Percentiles rank a stretch among this genome's conserved stretches.
These are phyloP conservation scores for Eurytoma adleriae DNA, from an alignment of 2,888 invertebrate genomes.

Conservation along the genomic window DNA sequence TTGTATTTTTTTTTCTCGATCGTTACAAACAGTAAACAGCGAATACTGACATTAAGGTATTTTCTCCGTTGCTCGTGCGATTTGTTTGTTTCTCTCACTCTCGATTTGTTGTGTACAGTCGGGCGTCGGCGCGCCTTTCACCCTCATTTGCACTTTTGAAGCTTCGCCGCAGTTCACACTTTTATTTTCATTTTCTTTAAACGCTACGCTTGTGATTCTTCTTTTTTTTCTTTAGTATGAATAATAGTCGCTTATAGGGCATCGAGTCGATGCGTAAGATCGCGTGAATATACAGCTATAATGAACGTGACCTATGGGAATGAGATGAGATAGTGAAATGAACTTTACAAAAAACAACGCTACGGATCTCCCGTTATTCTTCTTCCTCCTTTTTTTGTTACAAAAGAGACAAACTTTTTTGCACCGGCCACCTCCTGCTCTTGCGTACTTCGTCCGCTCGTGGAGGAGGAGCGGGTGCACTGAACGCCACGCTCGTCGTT, in stretches of 20 bases:
- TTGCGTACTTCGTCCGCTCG: neutral
- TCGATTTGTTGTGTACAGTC: constrained; percentile 44
- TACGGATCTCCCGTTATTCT: too few species aligned
- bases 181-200: constrained; percentile 46
- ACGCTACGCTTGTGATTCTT: constrained; percentile 44
- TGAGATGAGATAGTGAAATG: constrained; percentile 19
- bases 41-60: constrained; percentile 71
- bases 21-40: constrained; percentile 75
- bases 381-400: neutral
- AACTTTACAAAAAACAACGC: neutral
- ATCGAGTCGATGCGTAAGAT: constrained; percentile 43
- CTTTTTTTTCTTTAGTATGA: constrained; percentile 53
- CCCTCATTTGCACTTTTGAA: constrained; percentile 49
- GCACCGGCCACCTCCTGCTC: constrained; percentile 8
- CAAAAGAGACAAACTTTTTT: constrained; percentile 26
- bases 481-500: constrained; percentile 36
- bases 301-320: constrained; percentile 27
- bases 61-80: constrained; percentile 42
- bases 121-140: constrained; percentile 41
- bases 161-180: constrained; percentile 11
- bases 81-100: constrained; percentile 49
- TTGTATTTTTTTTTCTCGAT: constrained; percentile 69
- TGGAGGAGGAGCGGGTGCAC: constrained; percentile 23
- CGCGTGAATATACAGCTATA: constrained; percentile 46
- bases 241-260: constrained; percentile 58